Conservation (phyloP, 2,797 vertebrate species). For the Schizopygopsis malacanthus region DNA sequence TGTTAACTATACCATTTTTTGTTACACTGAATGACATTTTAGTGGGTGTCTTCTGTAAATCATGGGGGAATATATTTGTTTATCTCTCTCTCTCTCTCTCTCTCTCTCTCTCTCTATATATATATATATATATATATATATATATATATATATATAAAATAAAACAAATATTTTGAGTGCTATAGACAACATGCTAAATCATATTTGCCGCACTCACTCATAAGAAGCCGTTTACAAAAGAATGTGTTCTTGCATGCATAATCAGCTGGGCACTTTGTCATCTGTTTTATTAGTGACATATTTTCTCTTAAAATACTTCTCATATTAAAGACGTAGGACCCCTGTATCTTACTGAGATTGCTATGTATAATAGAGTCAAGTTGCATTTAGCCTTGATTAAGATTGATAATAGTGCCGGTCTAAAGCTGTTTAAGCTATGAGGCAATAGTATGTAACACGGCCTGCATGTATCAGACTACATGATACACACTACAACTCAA, state of each 20-base stretch:
- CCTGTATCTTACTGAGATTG: neutral
- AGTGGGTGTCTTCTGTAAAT: too few species aligned
- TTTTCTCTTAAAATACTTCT: neutral
- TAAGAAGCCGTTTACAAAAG: neutral
- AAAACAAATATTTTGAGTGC: too few species aligned
- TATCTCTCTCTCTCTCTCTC: too few species aligned
- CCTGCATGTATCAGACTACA: slow-evolving; percentile 25
- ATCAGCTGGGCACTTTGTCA: neutral
- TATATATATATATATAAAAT: too few species aligned
- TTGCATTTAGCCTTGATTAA: slow-evolving; percentile 18
- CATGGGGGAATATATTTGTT: too few species aligned
- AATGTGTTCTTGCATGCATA: neutral
- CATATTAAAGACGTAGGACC: neutral
- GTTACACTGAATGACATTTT: too few species aligned
- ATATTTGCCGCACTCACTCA: neutral
- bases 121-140: too few species aligned
- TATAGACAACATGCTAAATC: neutral
- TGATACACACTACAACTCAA: slow-evolving; percentile 26
- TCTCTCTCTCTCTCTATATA: too few species aligned
- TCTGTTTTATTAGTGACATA: neutral
- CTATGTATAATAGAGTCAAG: slow-evolving; percentile 4
- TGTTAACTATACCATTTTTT: too few species aligned
- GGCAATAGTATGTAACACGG: slow-evolving; percentile 36
- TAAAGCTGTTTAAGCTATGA: slow-evolving; percentile 36
- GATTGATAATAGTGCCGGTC: neutral